phyloP scores from a whole-genome alignment of 2,113 vertebrate genomes.

The Quiscalus mexicanus region DNA sequence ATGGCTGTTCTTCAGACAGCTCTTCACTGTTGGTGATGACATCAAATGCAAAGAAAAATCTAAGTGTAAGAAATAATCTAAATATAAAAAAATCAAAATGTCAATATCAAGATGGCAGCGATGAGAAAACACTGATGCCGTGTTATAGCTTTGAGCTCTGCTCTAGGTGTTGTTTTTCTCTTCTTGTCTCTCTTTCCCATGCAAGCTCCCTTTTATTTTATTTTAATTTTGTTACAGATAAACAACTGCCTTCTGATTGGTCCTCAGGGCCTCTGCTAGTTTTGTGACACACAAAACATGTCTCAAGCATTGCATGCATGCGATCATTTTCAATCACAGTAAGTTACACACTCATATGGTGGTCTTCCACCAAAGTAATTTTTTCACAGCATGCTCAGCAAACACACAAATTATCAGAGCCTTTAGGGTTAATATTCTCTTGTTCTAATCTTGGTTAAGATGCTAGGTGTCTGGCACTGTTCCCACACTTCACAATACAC shows the following conservation, averaged over 20 bases:
- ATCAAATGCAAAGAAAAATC: not conserved
- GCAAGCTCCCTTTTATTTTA: not conserved
- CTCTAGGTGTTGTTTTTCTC: not conserved
- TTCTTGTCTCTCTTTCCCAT: not conserved
- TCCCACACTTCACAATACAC: not conserved
- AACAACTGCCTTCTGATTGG: too few species aligned
- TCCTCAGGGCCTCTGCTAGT: too few species aligned
- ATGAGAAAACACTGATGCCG: not conserved
- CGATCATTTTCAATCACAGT: too few species aligned
- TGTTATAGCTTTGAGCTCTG: not conserved
- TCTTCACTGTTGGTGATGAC: not conserved
- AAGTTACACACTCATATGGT: not conserved
- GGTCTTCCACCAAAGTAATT: not conserved
- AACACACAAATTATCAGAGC: not conserved
- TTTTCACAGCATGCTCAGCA: not conserved
- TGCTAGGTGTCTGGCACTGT: not conserved
- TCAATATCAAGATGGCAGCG: not conserved
- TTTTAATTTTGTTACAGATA: not conserved
- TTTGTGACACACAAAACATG: too few species aligned
- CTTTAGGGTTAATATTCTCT: not conserved
- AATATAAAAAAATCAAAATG: not conserved
- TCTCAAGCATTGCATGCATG: too few species aligned
- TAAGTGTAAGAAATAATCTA: not conserved
- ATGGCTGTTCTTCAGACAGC: not conserved
- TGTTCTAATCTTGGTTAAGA: not conserved